Evolutionary conservation across 2,888 invertebrate species (phyloP), one percentile per base, ranked within the genome.

Genomic region (Eutolmus rufibarbis): DNA sequence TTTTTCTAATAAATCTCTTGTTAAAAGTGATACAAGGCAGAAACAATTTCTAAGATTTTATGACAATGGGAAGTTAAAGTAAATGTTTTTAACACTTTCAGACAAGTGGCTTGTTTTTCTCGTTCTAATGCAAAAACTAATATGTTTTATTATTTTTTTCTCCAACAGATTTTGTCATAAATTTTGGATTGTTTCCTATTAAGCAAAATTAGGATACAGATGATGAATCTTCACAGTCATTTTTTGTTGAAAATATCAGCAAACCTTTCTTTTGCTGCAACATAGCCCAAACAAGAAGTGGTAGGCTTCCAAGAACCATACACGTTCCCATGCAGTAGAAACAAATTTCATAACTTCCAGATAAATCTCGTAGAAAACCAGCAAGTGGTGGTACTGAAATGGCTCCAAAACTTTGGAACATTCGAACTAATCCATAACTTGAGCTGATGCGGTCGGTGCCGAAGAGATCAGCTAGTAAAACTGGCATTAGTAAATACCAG

Each of bases 271-370:
- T 91, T 87, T 90, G 90, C 46, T 92, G 90, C 28, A 92, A 89
- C 40, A 92, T 89, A 87, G 90, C 90, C 92, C 92, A 92, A 5
- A 94, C 93, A 40, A 96, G 92, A 74, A 96, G 93, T 2, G 96
- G 95, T 84, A 95, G 92, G 87, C 95, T 94, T 88, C 96, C 96
- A 46, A 96, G 92, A 0, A 96, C 94, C 96, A 96, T 96, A 90
- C 95, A 95, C 1, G 96, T 95, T 0, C 96, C 96, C 96, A 96
- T 96, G 89, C 96, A 95, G 91, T 96, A 95, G 92, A 96, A 96
- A 90, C 95, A 95, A 91, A 95, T 94, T 3, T 94, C 94, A 91
- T 96, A 96, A 82, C 95, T 95, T 19, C 96, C 96, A 0, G 96
- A 95, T 1, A 95, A 93, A 90, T 96, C 96, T 0, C 95, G 93